A percentile compares a stretch with the other conserved stretches of the same genome.
phyloP scores from a whole-genome alignment of 2,113 vertebrate species.

The Grallaria varia region DNA sequence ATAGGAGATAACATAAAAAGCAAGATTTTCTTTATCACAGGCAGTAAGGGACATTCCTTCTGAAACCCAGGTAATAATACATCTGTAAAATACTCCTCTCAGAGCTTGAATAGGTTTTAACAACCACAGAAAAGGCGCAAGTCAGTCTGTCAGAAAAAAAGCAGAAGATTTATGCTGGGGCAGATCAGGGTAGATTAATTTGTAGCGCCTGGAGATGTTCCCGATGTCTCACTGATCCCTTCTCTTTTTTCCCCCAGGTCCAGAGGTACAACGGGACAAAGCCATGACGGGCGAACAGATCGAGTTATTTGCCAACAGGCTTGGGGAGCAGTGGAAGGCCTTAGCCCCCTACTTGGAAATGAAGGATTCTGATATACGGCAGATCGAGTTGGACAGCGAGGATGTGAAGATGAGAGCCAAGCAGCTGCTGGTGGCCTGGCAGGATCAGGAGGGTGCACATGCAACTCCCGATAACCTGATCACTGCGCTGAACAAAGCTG shows the following conservation, averaged over 20 bases:
- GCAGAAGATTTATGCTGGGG: not conserved
- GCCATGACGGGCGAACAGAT: conserved; percentile 88
- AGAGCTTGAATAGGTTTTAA: not conserved
- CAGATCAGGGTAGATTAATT: not conserved
- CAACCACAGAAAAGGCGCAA: not conserved
- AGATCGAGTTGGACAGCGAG: conserved; percentile 92
- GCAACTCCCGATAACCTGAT: conserved; percentile 87
- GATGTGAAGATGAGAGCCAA: conserved; percentile 92
- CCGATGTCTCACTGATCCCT: not conserved
- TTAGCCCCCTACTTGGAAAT: conserved; percentile 89
- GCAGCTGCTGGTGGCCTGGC: conserved; percentile 94
- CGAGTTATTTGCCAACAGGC: conserved; percentile 85
- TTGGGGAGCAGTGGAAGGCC: conserved; percentile 88
- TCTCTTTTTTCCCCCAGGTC: conserved; percentile 72
- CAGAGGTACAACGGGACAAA: conserved; percentile 87
- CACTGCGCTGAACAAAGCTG: conserved; percentile 79
- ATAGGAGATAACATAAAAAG: not conserved
- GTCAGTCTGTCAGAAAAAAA: not conserved
- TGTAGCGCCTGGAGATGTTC: not conserved
- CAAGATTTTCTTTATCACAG: not conserved
- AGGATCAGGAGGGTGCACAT: conserved; percentile 89
- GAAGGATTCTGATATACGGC: conserved; percentile 89
- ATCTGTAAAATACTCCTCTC: not conserved
- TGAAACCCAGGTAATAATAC: not conserved
- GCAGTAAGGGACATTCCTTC: not conserved